phyloP scores from a whole-genome alignment of 2,797 vertebrate genomes.

The Dipus sagitta region DNA sequence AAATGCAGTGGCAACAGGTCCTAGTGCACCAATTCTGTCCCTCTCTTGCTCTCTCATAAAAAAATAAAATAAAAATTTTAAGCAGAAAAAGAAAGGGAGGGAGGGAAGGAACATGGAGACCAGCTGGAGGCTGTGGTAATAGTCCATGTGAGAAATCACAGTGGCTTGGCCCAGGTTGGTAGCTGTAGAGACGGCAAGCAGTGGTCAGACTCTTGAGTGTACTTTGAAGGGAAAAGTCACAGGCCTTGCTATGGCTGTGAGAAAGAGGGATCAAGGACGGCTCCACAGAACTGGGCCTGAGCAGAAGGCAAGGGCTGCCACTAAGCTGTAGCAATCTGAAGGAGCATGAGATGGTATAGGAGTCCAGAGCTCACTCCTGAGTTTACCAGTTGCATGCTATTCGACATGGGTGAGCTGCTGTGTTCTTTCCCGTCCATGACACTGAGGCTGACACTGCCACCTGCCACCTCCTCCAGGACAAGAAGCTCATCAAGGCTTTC shows the following conservation, averaged over 20 bases:
- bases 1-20: too few species aligned
- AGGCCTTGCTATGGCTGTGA: constrained; percentile 5
- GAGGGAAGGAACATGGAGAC: not conserved
- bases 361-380: constrained; percentile 11
- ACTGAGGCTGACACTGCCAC: not conserved
- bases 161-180: not conserved
- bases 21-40: too few species aligned
- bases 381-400: not conserved
- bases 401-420: not conserved
- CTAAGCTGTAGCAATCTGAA: not conserved
- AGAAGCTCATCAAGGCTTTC: constrained; percentile 99
- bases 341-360: not conserved
- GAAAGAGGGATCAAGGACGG: not conserved
- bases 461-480: constrained; percentile 91
- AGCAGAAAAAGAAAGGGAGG: too few species aligned
- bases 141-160: not conserved
- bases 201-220: not conserved
- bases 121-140: not conserved
- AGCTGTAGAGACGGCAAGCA: not conserved
- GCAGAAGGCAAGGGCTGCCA: not conserved
- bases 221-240: not conserved
- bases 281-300: not conserved
- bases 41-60: too few species aligned
- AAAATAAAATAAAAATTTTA: too few species aligned
- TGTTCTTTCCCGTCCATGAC: not conserved